Conservation (phyloP, 2,888 invertebrate species). For the Homarus gammarus region DNA sequence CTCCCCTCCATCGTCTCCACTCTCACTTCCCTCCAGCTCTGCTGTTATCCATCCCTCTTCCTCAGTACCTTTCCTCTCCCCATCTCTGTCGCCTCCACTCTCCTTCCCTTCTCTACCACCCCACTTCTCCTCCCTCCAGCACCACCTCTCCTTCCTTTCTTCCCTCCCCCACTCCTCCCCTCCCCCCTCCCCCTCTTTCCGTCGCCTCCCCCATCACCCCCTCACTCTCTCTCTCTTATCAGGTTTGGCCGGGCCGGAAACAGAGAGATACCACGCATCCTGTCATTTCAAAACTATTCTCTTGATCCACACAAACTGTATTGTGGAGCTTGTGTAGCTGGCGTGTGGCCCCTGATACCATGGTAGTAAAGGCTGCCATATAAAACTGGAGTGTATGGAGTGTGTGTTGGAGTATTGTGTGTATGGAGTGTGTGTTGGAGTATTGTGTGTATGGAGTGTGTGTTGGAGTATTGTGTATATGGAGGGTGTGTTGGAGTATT, state of each 20-base stretch:
- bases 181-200: conserved; percentile 3
- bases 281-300: conserved; percentile 42
- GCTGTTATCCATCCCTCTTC: background rate
- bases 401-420: no score
- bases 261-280: conserved; percentile 7
- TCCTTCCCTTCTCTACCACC: no score
- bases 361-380: background rate
- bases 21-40: background rate
- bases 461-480: no score
- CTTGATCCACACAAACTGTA: conserved; percentile 22
- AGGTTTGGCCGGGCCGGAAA: background rate
- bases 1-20: background rate
- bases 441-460: background rate
- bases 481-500: background rate
- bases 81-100: background rate
- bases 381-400: no score
- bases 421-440: background rate
- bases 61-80: background rate
- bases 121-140: background rate
- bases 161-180: conserved; percentile 5
- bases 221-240: background rate
- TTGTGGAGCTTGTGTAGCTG: background rate
- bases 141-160: background rate
- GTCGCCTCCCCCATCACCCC: background rate
- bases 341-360: background rate